Base-by-base conservation (phyloP, 2,888 invertebrate species). In the Dusona sp. region DNA sequence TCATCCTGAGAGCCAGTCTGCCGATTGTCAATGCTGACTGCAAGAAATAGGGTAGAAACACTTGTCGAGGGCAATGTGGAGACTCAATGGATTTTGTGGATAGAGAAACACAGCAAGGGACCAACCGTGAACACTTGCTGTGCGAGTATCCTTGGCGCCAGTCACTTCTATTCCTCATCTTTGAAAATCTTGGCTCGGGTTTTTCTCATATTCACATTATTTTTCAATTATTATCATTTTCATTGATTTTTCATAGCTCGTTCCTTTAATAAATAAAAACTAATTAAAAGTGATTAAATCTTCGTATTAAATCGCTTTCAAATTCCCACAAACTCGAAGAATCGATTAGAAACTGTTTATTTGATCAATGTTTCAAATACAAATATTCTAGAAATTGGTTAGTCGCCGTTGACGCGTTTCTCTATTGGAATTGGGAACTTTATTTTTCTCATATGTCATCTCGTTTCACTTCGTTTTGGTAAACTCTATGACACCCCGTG, bases 21-120 rank as follows among this genome's bases (percentile, higher is more conserved):
- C 51, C 83, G 38, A 83, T 79, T 86, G 83, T 86, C 85, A 82
- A 68, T 38, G 25, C 33, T 42, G 45, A 36, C 11, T 13, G n/a
- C 68, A 64, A 51, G 42, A 38, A 48, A 78, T 22, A 67, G 38
- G 38, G 16, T 13, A 57, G 61, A 54, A 57, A 70, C 68, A 70
- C 68, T 85, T 67, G 81, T 81, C 48, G 42, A 45, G 45, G 67
- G 22, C 45, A 80, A 38, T n/a, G 57, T 45, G 42, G 74, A 74
- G 51, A 54, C 9, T 73, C 36, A 36, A 73, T 73, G 73, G 73
- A n/a, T 29, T 54, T 45, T 3, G 45, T 64, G 29, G 33, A 45
- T 25, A 22, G 45, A 48, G 38, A 13, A 38, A 54, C 48, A 13
- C 48, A 48, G 65, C 48, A n/a, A 33, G 45, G 36, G 29, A 72